A percentile compares a stretch with the other conserved stretches of the same genome.
These are phyloP conservation scores for Diacarnus erythraeanus DNA, from an alignment of 37 sponge, comb jelly and placozoan genomes.

Conservation along the genomic window DNA sequence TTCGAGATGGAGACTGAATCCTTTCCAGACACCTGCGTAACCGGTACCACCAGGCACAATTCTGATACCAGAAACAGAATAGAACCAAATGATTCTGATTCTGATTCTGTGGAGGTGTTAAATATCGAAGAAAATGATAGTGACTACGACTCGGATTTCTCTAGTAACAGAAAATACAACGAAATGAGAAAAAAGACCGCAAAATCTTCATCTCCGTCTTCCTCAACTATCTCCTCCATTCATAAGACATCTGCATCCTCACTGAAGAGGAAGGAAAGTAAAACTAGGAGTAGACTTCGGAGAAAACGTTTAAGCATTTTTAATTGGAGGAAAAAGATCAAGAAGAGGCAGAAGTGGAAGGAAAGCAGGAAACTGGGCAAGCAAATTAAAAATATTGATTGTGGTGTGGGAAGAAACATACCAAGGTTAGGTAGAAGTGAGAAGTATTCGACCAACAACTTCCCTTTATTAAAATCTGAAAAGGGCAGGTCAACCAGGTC, in stretches of 20 bases:
- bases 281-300: background rate
- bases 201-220: too few species aligned
- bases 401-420: too few species aligned
- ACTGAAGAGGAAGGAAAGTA: background rate
- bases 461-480: too few species aligned
- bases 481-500: too few species aligned
- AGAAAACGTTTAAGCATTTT: background rate
- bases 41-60: too few species aligned
- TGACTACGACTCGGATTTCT: slow-evolving; percentile 9
- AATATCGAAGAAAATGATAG: background rate
- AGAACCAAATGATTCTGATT: background rate
- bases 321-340: too few species aligned
- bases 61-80: too few species aligned
- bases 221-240: too few species aligned
- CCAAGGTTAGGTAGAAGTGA: too few species aligned
- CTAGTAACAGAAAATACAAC: background rate
- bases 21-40: too few species aligned
- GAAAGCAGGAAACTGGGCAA: background rate
- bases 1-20: too few species aligned
- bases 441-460: too few species aligned
- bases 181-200: background rate
- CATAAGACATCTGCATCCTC: background rate
- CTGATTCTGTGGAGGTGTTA: background rate
- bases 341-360: background rate
- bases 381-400: background rate